phyloP scores from a whole-genome alignment of 92 coral and sea anemone species.

The Micromussa lordhowensis region DNA sequence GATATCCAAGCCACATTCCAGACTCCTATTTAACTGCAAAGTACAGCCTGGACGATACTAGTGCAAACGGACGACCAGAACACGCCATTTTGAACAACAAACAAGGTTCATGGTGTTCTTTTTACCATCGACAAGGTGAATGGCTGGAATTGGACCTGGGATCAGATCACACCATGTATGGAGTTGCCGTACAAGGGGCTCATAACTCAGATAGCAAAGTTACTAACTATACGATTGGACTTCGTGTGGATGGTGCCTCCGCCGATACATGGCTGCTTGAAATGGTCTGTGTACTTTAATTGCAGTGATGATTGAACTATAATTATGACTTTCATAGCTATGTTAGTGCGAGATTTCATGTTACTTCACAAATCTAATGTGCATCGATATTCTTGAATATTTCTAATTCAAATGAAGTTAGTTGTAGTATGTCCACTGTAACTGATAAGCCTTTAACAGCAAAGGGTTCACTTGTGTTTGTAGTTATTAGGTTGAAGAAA shows the following conservation, averaged over 20 bases:
- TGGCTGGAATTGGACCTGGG: constrained; percentile 29
- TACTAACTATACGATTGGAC: background rate
- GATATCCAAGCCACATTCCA: background rate
- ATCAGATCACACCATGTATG: constrained; percentile 19
- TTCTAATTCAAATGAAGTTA: too few relatives aligned
- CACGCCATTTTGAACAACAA: constrained; percentile 22
- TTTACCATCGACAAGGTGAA: background rate
- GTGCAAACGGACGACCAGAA: constrained; percentile 16
- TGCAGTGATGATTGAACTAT: background rate
- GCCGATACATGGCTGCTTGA: constrained; percentile 10
- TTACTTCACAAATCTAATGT: too few relatives aligned
- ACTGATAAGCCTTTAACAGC: background rate
- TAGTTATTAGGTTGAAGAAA: background rate
- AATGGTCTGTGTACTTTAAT: background rate
- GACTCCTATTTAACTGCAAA: constrained; percentile 13
- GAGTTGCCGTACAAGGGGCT: constrained; percentile 22
- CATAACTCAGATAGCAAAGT: constrained; percentile 16
- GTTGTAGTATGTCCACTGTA: too few relatives aligned
- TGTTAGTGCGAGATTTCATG: background rate
- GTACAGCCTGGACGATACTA: background rate
- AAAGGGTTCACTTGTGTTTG: background rate
- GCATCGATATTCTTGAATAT: too few relatives aligned
- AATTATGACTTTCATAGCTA: background rate
- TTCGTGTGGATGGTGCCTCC: background rate
- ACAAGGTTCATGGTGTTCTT: constrained; percentile 27